A percentile compares a stretch with the other conserved stretches of the same genome.
Conservation (phyloP, 23 tunicate species). For the Phallusia fumigata region DNA sequence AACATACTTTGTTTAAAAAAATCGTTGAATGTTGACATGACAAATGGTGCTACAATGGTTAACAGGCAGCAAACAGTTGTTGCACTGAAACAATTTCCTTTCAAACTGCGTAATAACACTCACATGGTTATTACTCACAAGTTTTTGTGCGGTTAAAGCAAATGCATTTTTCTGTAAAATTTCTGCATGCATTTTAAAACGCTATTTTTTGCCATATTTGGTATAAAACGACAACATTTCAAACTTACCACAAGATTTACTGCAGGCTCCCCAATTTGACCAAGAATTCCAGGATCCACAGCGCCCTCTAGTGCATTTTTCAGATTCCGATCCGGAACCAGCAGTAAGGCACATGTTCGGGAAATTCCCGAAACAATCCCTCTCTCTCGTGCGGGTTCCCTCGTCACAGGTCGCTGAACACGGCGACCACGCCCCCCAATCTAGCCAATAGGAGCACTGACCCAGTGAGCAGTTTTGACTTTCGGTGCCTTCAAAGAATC, state of each 20-base stretch:
- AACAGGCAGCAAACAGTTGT: too few species aligned
- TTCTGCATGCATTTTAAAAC: too few species aligned
- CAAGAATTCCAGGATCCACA: slow-evolving; percentile 68
- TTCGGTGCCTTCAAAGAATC: slow-evolving; percentile 27
- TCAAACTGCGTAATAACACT: too few species aligned
- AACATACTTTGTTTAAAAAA: too few species aligned
- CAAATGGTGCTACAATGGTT: too few species aligned
- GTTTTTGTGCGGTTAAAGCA: too few species aligned
- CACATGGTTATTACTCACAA: too few species aligned
- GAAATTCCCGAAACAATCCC: slow-evolving; percentile 77
- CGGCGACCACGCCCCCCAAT: slow-evolving; percentile 65
- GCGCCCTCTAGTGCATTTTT: slow-evolving; percentile 45
- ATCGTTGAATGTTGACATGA: too few species aligned
- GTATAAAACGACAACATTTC: too few species aligned
- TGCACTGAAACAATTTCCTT: too few species aligned
- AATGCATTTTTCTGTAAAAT: too few species aligned
- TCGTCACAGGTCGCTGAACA: slow-evolving; percentile 66
- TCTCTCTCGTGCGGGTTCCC: slow-evolving; percentile 39
- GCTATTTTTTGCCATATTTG: too few species aligned
- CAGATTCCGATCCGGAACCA: slow-evolving; percentile 23
- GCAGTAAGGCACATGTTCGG: slow-evolving; percentile 30
- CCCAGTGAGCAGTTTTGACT: slow-evolving; percentile 23
- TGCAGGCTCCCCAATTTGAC: slow-evolving; percentile 64
- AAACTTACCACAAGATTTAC: slow-evolving; percentile 57
- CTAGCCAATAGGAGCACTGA: slow-evolving; percentile 63